Base-by-base conservation (phyloP, 2,888 invertebrate species). In the Cordilura impudica region DNA sequence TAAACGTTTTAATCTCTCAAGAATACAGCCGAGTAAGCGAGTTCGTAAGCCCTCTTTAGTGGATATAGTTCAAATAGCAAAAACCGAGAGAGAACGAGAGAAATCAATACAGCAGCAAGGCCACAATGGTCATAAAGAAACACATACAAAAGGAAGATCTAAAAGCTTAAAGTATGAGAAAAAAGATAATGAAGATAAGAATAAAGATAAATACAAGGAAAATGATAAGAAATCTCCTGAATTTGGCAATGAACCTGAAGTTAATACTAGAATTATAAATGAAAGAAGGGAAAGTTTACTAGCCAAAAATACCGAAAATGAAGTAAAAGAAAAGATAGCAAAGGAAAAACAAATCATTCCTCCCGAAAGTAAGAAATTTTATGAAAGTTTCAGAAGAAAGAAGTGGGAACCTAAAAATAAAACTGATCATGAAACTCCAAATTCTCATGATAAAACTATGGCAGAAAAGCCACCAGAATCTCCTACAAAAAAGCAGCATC, bases 11-110 rank as follows among this genome's bases (percentile, higher is more conserved):
- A 86, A 86, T 0, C 67, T 86, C 14, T 84, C 86, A 12, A 88
- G 85, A 56, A 74, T 88, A 19, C 87, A 87, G 61, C 85, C 87
- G 71, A 88, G 88, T 65, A 84, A 87, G 2, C 84, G 85, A 74
- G 85, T 84, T 5, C 85, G 89, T 12, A 89, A 89, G 21, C 88
- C 89, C 0, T 89, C 89, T 0, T 82, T 89, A 14, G 86, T 88
- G 56, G 89, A 89, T 79, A 89, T 90, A 47, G 89, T 89, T 6
- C 87, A 88, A 84, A 86, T 88, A 63, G 87, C 86, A 14, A 87
- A 85, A 71, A 86, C 82, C 53, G 87, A 87, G 81, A 83, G 87
- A 45, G 87, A 87, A 47, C 85, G 85, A 5, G 83, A 85, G 3
- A 84, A 78, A 26, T 81, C 81, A 21, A 81, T 82, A 61, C 58